A percentile compares a stretch with the other conserved stretches of the same genome.
Conservation (phyloP, 2,888 invertebrate genomes). For the Nephrotoma appendiculata region DNA sequence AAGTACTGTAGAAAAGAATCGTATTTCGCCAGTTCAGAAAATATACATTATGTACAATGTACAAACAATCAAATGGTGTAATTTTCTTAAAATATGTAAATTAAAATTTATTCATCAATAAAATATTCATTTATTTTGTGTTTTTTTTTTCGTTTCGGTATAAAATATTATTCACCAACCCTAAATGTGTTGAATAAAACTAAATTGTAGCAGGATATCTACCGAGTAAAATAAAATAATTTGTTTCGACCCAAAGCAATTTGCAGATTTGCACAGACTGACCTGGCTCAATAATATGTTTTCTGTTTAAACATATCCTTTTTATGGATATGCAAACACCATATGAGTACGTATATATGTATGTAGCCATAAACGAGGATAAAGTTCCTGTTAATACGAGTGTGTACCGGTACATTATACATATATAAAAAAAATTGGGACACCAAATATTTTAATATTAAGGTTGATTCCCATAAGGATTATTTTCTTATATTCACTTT, state of each 20-base stretch:
- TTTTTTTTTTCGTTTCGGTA: not conserved
- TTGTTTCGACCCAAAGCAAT: not conserved
- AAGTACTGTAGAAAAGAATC: not conserved
- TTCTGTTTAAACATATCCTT: not conserved
- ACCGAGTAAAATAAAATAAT: not conserved
- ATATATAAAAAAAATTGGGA: not conserved
- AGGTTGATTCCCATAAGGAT: not conserved
- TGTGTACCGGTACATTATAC: not conserved
- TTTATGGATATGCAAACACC: too few relatives aligned
- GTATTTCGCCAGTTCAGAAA: not conserved
- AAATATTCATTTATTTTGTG: not conserved
- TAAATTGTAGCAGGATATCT: not conserved
- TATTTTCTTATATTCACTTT: not conserved
- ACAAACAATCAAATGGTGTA: not conserved
- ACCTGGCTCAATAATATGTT: not conserved
- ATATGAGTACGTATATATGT: too few relatives aligned
- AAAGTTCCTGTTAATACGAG: too few relatives aligned
- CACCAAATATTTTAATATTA: not conserved
- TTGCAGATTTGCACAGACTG: not conserved
- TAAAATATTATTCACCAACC: not conserved
- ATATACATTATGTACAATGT: not conserved
- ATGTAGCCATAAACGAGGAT: too few relatives aligned
- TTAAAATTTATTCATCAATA: not conserved
- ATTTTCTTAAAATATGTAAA: not conserved
- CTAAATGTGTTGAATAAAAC: not conserved